A percentile compares a stretch with the other conserved stretches of the same genome.
Conservation (phyloP, 2,113 vertebrate genomes). For the Sapayoa aenigma region DNA sequence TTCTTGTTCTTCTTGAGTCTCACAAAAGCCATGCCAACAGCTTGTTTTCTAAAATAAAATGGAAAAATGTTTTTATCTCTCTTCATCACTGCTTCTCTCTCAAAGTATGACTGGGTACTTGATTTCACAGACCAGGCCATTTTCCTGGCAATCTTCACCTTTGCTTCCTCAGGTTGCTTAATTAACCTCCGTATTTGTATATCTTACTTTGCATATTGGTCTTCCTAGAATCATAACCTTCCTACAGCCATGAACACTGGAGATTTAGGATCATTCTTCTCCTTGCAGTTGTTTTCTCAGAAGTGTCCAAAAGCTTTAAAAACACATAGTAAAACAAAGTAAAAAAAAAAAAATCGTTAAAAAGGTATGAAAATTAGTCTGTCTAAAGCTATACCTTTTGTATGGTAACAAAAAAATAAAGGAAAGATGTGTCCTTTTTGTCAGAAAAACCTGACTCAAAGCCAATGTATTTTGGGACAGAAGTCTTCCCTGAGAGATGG, state of each 20-base stretch:
- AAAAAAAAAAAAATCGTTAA: neutral
- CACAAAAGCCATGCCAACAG: neutral
- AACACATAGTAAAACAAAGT: neutral
- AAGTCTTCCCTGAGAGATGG: neutral
- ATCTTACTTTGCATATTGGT: neutral
- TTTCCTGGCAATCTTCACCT: neutral
- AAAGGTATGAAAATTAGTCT: neutral
- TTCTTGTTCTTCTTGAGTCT: neutral
- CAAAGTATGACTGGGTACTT: neutral
- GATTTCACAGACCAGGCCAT: neutral
- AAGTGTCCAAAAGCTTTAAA: neutral
- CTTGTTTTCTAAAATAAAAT: neutral
- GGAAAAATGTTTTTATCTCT: neutral
- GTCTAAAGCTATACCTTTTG: neutral
- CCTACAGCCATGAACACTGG: neutral
- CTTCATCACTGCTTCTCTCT: neutral
- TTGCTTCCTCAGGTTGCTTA: neutral
- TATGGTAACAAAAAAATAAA: neutral
- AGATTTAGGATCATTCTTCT: neutral
- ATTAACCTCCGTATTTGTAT: neutral
- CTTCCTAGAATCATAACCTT: neutral
- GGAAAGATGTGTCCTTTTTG: neutral
- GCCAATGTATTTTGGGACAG: neutral
- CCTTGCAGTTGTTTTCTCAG: neutral
- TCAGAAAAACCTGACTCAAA: neutral